Evolutionary conservation across 2,797 vertebrate genomes (phyloP).

Genomic region (Phaenicophaeus curvirostris): DNA sequence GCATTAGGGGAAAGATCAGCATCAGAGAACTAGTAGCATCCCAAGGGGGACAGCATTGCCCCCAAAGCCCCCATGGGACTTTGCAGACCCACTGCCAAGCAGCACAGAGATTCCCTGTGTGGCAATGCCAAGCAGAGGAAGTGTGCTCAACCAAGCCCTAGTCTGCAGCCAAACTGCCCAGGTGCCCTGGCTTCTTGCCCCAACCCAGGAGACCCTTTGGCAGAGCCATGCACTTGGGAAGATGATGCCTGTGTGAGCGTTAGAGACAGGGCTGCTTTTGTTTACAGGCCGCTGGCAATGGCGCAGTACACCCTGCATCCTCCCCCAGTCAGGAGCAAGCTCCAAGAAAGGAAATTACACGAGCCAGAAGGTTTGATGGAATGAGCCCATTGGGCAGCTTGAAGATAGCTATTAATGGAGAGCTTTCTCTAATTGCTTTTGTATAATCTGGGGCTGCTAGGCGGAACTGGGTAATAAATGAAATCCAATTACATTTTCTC

Average conservation of each 20-base stretch:
- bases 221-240: background rate
- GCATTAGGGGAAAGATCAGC: background rate
- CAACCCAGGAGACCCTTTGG: constrained; percentile 10
- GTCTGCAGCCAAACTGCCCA: constrained; percentile 14
- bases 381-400: constrained; percentile 66
- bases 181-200: constrained; percentile 31
- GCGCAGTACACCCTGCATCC: background rate
- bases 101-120: fast-evolving
- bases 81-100: background rate
- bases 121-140: background rate
- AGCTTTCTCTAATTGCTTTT: constrained; percentile 76
- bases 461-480: constrained; percentile 78
- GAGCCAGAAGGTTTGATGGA: constrained; percentile 72
- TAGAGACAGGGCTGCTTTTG: constrained; percentile 48
- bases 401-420: constrained; percentile 75
- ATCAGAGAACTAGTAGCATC: background rate
- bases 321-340: background rate
- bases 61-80: fast-evolving
- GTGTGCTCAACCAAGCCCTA: background rate
- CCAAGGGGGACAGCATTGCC: background rate
- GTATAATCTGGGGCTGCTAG: constrained; percentile 75
- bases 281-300: constrained; percentile 16
- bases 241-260: background rate
- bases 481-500: constrained; percentile 77
- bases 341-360: constrained; percentile 63